Evolutionary conservation across 2,888 invertebrate species (phyloP), one percentile per base, ranked within the genome.

Genomic region (Acanthoscelides obtectus): DNA sequence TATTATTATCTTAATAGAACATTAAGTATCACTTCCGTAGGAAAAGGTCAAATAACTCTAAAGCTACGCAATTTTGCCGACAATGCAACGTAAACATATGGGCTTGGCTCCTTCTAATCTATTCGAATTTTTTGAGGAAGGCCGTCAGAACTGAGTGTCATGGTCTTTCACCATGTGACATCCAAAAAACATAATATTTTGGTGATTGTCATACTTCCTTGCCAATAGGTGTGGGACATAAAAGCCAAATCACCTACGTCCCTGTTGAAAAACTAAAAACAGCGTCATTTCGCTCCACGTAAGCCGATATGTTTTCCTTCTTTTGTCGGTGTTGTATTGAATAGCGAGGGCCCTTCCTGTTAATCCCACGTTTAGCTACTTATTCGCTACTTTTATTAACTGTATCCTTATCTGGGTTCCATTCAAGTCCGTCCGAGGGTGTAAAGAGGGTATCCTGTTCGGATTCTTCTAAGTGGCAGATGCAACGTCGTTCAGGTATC

Each of bases 291-390:
- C 45, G 45, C 45, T 12, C 8, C 5, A 17, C 45, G 76, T 76
- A 76, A 75, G 74, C 75, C 75, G 75, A 75, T 76, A 74, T 73
- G 72, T 71, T 75, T 75, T 74, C 74, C 70, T 74, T 74, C 77
- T 75, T 77, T 77, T 77, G 77, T 78, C 74, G 74, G 75, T 70
- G 75, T 74, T 72, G 76, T 77, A 77, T 77, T 76, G 73, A 45
- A 45, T 45, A 45, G 45, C 45, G 12, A 45, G 45, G 45, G 45
- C 45, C 45, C 45, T 45, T 45, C 45, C 45, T 45, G 45, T 12
- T 45, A 45, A 45, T 45, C 45, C 76, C 76, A 79, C 77, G 77
- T 79, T 79, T 79, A 79, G 76, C 75, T 77, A 76, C 77, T 75
- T 79, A 77, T 73, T 73, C 70, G 73, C 70, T 74, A 76, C 76